Percentiles rank a stretch among this genome's conserved stretches.
Evolutionary conservation across 2,888 invertebrate species (phyloP).

Genomic region (Falcaria lacertinaria): DNA sequence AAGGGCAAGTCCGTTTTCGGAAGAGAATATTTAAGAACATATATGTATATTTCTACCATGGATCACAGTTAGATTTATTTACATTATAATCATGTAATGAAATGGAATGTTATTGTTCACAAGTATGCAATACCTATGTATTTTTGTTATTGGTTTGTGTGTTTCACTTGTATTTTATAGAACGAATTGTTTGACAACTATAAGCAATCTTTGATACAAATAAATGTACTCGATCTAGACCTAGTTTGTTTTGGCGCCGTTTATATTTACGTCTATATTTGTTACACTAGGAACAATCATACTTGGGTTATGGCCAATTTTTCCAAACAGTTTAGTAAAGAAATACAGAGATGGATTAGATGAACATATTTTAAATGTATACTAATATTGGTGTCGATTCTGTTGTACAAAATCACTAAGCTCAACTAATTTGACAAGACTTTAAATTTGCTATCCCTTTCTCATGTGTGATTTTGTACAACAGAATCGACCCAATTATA

Average conservation of each 20-base stretch:
- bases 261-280: conserved; percentile 3
- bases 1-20: neutral
- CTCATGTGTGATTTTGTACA: too few relatives aligned
- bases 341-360: conserved; percentile 12
- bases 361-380: conserved; percentile 5
- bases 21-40: neutral
- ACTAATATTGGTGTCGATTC: neutral
- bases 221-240: conserved; percentile 38
- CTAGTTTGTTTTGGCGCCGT: conserved; percentile 6
- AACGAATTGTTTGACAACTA: conserved; percentile 38
- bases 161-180: conserved; percentile 45
- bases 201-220: conserved; percentile 48
- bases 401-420: too few relatives aligned
- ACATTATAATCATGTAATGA: neutral
- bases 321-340: conserved; percentile 14
- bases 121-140: conserved; percentile 24
- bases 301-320: conserved; percentile 44
- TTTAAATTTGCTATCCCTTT: too few relatives aligned
- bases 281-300: conserved; percentile 19
- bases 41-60: neutral
- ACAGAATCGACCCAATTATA: too few relatives aligned
- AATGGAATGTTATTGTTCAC: neutral
- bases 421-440: too few relatives aligned
- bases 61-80: neutral
- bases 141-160: conserved; percentile 45